Evolutionary conservation across 2,888 invertebrate species (phyloP).

Genomic region (Drosophila diplacantha): DNA sequence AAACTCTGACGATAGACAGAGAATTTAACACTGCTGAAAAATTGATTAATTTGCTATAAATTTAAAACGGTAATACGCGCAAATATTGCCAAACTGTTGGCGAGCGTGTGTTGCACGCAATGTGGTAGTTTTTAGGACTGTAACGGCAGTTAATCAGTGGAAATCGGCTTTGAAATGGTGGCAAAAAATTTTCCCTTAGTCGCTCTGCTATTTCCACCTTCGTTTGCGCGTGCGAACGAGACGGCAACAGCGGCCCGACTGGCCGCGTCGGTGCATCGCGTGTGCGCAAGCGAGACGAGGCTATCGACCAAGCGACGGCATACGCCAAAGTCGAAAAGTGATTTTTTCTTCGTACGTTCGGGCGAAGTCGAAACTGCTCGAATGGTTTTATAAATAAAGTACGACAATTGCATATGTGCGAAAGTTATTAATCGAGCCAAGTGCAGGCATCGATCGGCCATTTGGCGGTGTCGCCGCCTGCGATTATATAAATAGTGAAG

Average conservation of each 20-base stretch:
- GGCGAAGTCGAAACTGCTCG: conserved; percentile 72
- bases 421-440: conserved; percentile 29
- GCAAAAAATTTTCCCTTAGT: conserved; percentile 65
- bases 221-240: conserved; percentile 61
- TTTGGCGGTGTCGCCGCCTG: conserved; percentile 32
- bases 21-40: conserved; percentile 68
- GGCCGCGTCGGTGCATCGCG: conserved; percentile 30
- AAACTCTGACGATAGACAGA: conserved; percentile 67
- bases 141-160: conserved; percentile 27
- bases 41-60: conserved; percentile 65
- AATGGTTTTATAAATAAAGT: conserved; percentile 64
- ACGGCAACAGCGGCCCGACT: conserved; percentile 32
- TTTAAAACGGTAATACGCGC: conserved; percentile 67
- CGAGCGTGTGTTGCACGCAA: conserved; percentile 29
- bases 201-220: conserved; percentile 60
- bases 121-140: conserved; percentile 47
- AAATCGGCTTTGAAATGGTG: conserved; percentile 52
- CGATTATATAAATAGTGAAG: conserved; percentile 64
- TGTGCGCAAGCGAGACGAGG: conserved; percentile 42
- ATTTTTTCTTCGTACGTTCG: conserved; percentile 66
- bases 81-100: conserved; percentile 53
- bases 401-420: conserved; percentile 42
- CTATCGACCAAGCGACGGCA: conserved; percentile 42
- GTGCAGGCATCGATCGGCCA: conserved; percentile 27
- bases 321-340: conserved; percentile 61